Evolutionary conservation across 2,113 vertebrate species (phyloP).

Genomic region (Panthera leo): DNA sequence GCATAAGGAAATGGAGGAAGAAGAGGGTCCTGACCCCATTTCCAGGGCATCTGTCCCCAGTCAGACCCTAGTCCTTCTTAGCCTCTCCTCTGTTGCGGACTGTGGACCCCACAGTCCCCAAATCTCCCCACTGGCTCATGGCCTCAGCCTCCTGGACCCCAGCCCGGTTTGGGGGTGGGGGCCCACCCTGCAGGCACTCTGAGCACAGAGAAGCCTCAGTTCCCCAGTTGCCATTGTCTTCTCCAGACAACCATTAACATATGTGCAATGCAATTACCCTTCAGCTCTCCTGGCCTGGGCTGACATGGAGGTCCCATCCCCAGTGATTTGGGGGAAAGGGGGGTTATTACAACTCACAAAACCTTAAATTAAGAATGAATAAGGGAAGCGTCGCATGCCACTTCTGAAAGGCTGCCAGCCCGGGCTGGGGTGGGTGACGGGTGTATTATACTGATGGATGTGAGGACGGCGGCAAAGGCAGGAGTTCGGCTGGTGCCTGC

Average conservation of each 20-base stretch:
- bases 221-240: conserved; percentile 28
- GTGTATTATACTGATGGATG: not conserved
- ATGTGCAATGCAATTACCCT: conserved; percentile 62
- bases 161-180: not conserved
- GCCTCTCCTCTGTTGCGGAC: not conserved
- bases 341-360: conserved; percentile 73
- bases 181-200: not conserved
- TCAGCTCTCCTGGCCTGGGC: conserved; percentile 54
- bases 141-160: not conserved
- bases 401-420: conserved; percentile 69
- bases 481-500: not conserved
- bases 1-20: not conserved
- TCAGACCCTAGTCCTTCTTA: not conserved
- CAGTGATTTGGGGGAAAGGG: conserved; percentile 69
- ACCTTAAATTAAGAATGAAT: conserved; percentile 75
- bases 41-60: not conserved
- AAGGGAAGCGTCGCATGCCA: conserved; percentile 52
- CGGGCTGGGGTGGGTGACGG: not conserved
- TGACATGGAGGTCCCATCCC: conserved; percentile 59
- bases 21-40: not conserved
- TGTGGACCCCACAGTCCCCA: not conserved
- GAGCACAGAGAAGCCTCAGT: not conserved
- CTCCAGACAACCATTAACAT: conserved; percentile 51
- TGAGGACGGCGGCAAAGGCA: rapidly evolving
- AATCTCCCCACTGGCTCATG: not conserved